Conservation (phyloP, 2,888 invertebrate species). For the Cantharis nigra region DNA sequence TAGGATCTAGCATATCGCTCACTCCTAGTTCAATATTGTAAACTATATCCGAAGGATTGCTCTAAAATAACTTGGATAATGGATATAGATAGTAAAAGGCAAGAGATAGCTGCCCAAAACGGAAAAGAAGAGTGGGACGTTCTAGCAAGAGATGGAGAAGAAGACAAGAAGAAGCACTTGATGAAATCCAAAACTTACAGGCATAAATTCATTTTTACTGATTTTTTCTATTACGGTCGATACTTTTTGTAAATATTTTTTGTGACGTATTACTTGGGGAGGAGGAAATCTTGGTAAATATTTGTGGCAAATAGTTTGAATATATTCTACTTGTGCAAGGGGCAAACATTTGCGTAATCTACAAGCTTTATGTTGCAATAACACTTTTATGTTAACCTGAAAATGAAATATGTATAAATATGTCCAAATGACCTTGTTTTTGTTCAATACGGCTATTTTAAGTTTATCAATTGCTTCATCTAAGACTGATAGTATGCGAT, state of each 20-base stretch:
- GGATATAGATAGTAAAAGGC: too few species aligned
- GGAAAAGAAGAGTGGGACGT: too few species aligned
- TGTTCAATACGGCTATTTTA: slow-evolving; percentile 6
- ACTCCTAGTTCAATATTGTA: neutral
- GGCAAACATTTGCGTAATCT: neutral
- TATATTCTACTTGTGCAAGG: neutral
- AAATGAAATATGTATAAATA: neutral
- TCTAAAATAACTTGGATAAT: neutral
- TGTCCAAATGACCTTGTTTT: neutral
- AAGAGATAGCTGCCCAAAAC: too few species aligned
- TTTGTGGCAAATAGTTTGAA: neutral
- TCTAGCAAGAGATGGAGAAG: too few species aligned
- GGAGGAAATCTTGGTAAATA: neutral
- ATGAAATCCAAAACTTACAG: neutral
- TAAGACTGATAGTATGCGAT: slow-evolving; percentile 51
- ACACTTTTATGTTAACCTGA: neutral
- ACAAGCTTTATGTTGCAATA: neutral
- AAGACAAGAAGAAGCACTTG: neutral
- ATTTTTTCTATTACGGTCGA: neutral
- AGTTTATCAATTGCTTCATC: slow-evolving; percentile 1
- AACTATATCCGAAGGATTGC: neutral
- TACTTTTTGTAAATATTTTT: neutral
- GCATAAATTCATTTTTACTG: neutral
- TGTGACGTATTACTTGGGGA: neutral
- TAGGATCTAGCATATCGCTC: neutral